A percentile compares a stretch with the other conserved stretches of the same genome.
These are phyloP conservation scores for rat (Rattus norvegicus) DNA, from an alignment of 2,113 vertebrate genomes.

Conservation along the genomic window GRCr8 NC_086027.1:37879501-37880000, in stretches of 20 bases:
- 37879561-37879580: not conserved
- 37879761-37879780: not conserved
- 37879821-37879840: not conserved
- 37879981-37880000: constrained; percentile 15
- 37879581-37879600: not conserved
- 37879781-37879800: not conserved
- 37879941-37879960: not conserved
- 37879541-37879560: not conserved
- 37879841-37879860: not conserved
- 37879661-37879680: not conserved
- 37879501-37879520: not conserved
- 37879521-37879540: not conserved
- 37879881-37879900: not conserved
- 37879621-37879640: constrained; percentile 11
- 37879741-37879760: not conserved
- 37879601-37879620: not conserved
- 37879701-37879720: not conserved
- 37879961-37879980: not conserved
- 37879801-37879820: not conserved
- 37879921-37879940: not conserved
- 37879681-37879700: not conserved
- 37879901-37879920: not conserved
- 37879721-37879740: too few relatives aligned
- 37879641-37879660: not conserved
- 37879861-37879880: not conserved